A percentile compares a stretch with the other conserved stretches of the same genome.
Evolutionary conservation across 1,140 invertebrate species (phyloP).

Genomic region (Himalopsyche phryganea): DNA sequence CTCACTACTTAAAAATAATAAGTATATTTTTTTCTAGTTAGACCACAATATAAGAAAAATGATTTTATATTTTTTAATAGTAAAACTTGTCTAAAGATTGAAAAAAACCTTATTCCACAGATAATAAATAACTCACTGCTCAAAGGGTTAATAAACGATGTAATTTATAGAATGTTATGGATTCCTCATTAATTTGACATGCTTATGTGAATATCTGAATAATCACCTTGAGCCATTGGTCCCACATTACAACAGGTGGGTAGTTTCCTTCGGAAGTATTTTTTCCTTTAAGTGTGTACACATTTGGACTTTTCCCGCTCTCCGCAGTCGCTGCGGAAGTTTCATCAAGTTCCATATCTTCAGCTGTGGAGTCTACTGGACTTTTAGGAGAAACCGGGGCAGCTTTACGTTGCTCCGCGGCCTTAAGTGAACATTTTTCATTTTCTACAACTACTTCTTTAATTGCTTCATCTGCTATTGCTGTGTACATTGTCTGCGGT

Average conservation of each 20-base stretch:
- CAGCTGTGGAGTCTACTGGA: slow-evolving; percentile 3
- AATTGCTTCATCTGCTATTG: slow-evolving; percentile 71
- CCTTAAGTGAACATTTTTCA: slow-evolving; percentile 38
- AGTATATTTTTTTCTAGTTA: too few relatives aligned
- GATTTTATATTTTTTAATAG: too few relatives aligned
- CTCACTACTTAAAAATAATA: too few relatives aligned
- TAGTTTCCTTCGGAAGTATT: slow-evolving; percentile 39
- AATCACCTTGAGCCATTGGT: slow-evolving; percentile 43
- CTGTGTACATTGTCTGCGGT: slow-evolving; percentile 79
- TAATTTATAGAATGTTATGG: too few relatives aligned
- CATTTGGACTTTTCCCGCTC: slow-evolving; percentile 35
- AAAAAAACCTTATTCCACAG: too few relatives aligned
- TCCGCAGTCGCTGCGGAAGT: slow-evolving; percentile 38
- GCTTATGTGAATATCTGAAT: too few relatives aligned
- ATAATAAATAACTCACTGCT: too few relatives aligned
- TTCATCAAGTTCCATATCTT: slow-evolving; percentile 38
- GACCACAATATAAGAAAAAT: too few relatives aligned
- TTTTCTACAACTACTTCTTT: slow-evolving; percentile 48
- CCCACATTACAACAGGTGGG: slow-evolving; percentile 48
- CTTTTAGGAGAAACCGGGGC: slow-evolving; percentile 12
- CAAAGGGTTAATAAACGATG: too few relatives aligned
- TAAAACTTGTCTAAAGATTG: too few relatives aligned
- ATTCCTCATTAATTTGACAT: too few relatives aligned
- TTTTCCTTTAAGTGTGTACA: slow-evolving; percentile 17
- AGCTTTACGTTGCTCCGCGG: slow-evolving; percentile 6